phyloP scores from a whole-genome alignment of 1,140 invertebrate species.

The Zaprionus inermis region DNA sequence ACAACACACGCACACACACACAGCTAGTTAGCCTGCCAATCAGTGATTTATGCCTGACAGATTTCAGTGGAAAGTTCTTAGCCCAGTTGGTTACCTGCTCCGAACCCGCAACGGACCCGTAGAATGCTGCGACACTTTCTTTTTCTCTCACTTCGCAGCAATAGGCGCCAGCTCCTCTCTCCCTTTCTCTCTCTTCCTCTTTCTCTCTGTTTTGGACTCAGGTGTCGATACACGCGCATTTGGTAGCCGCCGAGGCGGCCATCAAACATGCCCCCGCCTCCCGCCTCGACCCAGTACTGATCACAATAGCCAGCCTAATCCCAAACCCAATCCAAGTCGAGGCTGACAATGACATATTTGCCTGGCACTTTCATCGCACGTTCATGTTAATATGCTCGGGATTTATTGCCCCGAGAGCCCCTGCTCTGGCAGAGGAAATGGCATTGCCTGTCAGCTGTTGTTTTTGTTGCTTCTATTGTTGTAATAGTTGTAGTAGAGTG shows the following conservation, averaged over 20 bases:
- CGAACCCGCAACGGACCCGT: slow-evolving; percentile 19
- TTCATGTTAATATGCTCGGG: slow-evolving; percentile 79
- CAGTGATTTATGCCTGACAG: slow-evolving; percentile 65
- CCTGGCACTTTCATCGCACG: slow-evolving; percentile 79
- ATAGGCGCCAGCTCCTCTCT: background rate
- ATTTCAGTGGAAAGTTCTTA: slow-evolving; percentile 58
- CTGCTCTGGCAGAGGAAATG: slow-evolving; percentile 71
- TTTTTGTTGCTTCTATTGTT: background rate
- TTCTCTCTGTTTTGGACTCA: slow-evolving; percentile 56
- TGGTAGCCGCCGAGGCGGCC: slow-evolving; percentile 68
- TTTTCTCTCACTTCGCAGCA: slow-evolving; percentile 49
- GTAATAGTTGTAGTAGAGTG: slow-evolving; percentile 29
- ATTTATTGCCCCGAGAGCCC: slow-evolving; percentile 61
- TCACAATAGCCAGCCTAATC: slow-evolving; percentile 14
- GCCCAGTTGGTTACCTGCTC: slow-evolving; percentile 42
- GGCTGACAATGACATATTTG: slow-evolving; percentile 80
- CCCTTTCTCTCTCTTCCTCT: slow-evolving; percentile 18
- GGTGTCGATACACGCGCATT: slow-evolving; percentile 73
- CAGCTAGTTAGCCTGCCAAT: slow-evolving; percentile 41
- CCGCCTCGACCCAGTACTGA: background rate
- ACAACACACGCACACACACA: slow-evolving; percentile 20
- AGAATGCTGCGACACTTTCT: slow-evolving; percentile 50
- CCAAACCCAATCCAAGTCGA: slow-evolving; percentile 34
- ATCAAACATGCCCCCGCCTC: slow-evolving; percentile 22
- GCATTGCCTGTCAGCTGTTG: slow-evolving; percentile 61